Evolutionary conservation across 53 echinoderm and acorn worm species (phyloP).

Genomic region (Apostichopus leukothele): DNA sequence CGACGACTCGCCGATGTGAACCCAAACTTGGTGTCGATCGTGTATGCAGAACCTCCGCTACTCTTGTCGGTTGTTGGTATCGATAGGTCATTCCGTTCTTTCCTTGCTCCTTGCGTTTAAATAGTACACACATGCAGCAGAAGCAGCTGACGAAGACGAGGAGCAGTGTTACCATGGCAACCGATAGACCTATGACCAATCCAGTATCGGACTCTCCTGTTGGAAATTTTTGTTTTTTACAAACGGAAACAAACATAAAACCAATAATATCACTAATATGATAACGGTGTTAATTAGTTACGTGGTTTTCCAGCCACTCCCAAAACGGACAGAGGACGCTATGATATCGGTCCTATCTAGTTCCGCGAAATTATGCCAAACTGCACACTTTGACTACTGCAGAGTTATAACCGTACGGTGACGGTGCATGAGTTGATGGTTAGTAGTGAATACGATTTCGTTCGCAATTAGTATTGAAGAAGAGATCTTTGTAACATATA

Average conservation of each 20-base stretch:
- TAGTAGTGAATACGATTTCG: no score
- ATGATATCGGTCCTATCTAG: no score
- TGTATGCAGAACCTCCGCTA: not conserved
- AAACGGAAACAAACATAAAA: not conserved
- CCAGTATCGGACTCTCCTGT: not conserved
- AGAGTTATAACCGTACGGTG: no score
- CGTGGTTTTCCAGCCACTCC: no score
- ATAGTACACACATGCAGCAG: conserved; percentile 14
- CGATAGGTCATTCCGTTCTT: conserved; percentile 9
- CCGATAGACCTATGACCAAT: not conserved
- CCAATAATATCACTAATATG: no score
- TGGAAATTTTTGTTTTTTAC: not conserved
- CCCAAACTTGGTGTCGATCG: not conserved
- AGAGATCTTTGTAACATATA: no score
- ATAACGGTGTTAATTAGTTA: no score
- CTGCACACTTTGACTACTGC: no score
- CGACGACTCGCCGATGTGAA: not conserved
- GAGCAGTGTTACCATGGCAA: not conserved
- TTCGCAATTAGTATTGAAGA: no score
- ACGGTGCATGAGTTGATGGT: no score
- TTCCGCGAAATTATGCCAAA: no score
- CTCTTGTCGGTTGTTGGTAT: not conserved
- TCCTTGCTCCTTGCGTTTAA: not conserved
- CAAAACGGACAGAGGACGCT: no score
- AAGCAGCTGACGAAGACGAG: conserved; percentile 22